Conservation (phyloP, 2,113 vertebrate species). For the Siniperca knerii region DNA sequence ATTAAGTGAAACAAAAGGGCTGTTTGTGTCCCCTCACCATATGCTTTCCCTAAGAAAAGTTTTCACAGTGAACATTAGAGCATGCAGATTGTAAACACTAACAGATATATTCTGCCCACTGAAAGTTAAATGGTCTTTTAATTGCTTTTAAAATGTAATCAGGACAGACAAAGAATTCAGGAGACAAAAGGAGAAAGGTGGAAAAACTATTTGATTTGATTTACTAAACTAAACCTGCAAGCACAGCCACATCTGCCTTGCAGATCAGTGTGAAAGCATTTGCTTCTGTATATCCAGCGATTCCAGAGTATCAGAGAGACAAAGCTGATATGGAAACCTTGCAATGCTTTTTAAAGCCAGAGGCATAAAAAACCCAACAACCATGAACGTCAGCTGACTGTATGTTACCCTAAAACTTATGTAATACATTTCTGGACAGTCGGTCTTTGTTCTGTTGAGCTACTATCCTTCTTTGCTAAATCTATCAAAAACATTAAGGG, state of each 20-base stretch:
- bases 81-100: neutral
- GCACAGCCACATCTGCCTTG: conserved; percentile 63
- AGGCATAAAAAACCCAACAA: conserved; percentile 26
- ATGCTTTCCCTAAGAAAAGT: neutral
- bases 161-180: conserved; percentile 14
- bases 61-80: neutral
- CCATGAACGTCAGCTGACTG: conserved; percentile 42
- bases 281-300: conserved; percentile 66
- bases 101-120: neutral
- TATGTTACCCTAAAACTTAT: conserved; percentile 26
- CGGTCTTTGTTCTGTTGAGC: conserved; percentile 44
- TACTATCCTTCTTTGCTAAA: conserved; percentile 44
- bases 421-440: conserved; percentile 42
- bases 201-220: conserved; percentile 54
- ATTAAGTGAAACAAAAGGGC: conserved; percentile 28
- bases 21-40: neutral
- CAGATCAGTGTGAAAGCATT: conserved; percentile 65
- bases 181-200: conserved; percentile 19
- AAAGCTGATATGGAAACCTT: conserved; percentile 43
- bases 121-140: conserved; percentile 1
- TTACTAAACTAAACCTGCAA: conserved; percentile 45
- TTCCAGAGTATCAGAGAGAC: conserved; percentile 50
- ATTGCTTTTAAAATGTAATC: conserved; percentile 26
- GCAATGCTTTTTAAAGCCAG: conserved; percentile 43
- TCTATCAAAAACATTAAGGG: conserved; percentile 39